A percentile compares a stretch with the other conserved stretches of the same genome.
phyloP scores from a whole-genome alignment of 2,113 vertebrate genomes.

The Campylorhamphus procurvoides region DNA sequence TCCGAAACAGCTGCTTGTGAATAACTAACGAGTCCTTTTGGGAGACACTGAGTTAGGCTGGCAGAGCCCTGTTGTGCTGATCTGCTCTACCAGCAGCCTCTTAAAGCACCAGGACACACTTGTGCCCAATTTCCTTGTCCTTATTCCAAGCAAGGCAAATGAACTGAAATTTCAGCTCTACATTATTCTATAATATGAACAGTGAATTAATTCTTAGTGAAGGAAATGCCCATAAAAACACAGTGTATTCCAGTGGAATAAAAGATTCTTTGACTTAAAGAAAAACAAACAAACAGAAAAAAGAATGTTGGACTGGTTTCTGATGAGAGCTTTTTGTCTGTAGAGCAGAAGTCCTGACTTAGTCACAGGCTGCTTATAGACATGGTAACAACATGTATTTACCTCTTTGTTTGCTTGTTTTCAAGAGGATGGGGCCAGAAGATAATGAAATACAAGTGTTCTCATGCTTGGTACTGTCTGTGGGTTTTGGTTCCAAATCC shows the following conservation, averaged over 20 bases:
- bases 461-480: neutral
- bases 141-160: neutral
- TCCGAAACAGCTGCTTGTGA: slow-evolving; percentile 21
- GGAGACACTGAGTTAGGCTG: neutral
- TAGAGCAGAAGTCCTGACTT: neutral
- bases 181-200: neutral
- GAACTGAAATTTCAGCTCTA: neutral
- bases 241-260: neutral
- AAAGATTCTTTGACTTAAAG: neutral
- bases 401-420: neutral
- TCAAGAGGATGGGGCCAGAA: slow-evolving; percentile 1
- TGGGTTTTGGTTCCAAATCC: neutral
- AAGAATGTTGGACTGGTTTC: neutral
- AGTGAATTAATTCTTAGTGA: neutral
- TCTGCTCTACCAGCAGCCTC: slow-evolving; percentile 16
- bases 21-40: slow-evolving; percentile 4
- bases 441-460: neutral
- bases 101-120: slow-evolving; percentile 1
- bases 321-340: neutral
- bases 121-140: neutral
- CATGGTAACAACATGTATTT: neutral
- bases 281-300: neutral
- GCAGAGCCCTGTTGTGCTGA: neutral
- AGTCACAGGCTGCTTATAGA: neutral
- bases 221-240: neutral